These are phyloP conservation scores for Lithophane leautieri DNA, from an alignment of 2,888 invertebrate genomes.

Conservation along the genomic window DNA sequence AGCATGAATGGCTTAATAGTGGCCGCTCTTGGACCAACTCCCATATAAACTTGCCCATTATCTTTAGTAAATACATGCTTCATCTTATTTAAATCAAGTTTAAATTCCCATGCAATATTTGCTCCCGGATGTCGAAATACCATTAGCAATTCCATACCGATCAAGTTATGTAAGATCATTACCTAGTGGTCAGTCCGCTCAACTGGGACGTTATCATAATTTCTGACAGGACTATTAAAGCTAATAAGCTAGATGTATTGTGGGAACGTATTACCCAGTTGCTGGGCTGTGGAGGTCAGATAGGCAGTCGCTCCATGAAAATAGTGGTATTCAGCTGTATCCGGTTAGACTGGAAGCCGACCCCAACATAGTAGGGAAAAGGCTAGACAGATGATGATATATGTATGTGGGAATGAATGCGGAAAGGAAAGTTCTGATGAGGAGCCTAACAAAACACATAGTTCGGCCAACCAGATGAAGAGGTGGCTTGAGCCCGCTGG, in stretches of 20 bases:
- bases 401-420: too few relatives aligned
- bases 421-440: too few relatives aligned
- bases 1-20: not conserved
- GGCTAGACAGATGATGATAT: too few relatives aligned
- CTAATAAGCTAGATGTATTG: not conserved
- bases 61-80: not conserved
- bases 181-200: not conserved
- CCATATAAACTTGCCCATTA: not conserved
- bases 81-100: not conserved
- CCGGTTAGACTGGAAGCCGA: too few relatives aligned
- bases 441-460: too few relatives aligned
- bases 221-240: slow-evolving; percentile 1
- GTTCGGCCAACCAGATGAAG: too few relatives aligned
- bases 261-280: too few relatives aligned
- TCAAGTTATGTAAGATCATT: not conserved
- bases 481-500: too few relatives aligned
- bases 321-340: too few relatives aligned
- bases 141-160: not conserved
- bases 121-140: not conserved
- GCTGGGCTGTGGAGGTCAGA: too few relatives aligned
- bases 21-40: not conserved
- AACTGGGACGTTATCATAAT: not conserved
- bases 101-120: not conserved
- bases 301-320: too few relatives aligned
- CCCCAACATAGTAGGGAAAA: too few relatives aligned